These are phyloP conservation scores for Drosophila kikkawai DNA, from an alignment of 1,140 invertebrate genomes.

Conservation along the genomic window DNA sequence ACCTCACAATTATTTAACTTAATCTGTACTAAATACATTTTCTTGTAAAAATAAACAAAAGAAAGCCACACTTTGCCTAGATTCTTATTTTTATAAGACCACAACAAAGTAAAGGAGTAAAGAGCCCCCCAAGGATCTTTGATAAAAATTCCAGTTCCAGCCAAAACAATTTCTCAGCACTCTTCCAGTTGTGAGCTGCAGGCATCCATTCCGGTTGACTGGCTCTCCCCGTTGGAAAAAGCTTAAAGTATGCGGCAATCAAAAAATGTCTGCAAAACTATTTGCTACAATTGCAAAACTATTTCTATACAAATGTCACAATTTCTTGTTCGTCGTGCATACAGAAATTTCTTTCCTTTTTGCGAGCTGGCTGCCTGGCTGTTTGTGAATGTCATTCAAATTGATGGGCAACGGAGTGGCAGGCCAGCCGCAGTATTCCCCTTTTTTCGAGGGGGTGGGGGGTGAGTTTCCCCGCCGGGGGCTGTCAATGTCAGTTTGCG, in stretches of 20 bases:
- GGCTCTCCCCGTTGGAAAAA: conserved; percentile 15
- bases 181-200: conserved; percentile 36
- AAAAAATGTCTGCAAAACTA: conserved; percentile 80
- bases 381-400: conserved; percentile 81
- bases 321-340: conserved; percentile 64
- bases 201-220: conserved; percentile 46
- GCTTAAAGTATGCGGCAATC: conserved; percentile 76
- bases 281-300: conserved; percentile 75
- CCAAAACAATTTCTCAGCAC: conserved; percentile 45
- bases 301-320: conserved; percentile 81
- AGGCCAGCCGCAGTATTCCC: conserved; percentile 34
- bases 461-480: conserved; percentile 6
- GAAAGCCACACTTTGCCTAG: not conserved
- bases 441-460: not conserved
- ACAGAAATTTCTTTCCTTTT: conserved; percentile 27
- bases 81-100: not conserved
- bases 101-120: conserved; percentile 29
- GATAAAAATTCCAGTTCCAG: conserved; percentile 27
- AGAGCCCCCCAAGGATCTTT: conserved; percentile 19
- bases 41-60: not conserved
- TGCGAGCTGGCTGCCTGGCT: conserved; percentile 37
- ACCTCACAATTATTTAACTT: not conserved
- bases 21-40: not conserved
- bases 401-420: conserved; percentile 69
- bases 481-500: conserved; percentile 73